Percentiles rank a stretch among this genome's conserved stretches.
Conservation (phyloP, 2,888 invertebrate genomes). For the Heterodera filipjevi region DNA sequence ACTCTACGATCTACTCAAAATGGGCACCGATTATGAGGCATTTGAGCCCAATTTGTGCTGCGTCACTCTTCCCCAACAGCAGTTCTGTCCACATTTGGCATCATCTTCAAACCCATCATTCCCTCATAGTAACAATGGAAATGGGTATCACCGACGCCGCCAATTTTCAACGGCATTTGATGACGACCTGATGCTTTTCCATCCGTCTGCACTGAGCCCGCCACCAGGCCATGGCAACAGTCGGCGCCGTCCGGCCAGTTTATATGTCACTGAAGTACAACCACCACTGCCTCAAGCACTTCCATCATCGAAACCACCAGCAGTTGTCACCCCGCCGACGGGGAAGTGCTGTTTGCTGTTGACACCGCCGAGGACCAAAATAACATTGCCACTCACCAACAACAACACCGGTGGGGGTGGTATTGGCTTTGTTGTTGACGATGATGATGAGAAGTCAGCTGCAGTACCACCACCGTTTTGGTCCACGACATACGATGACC, state of each 20-base stretch:
- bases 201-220: not conserved
- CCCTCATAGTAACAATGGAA: too few relatives aligned
- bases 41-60: not conserved
- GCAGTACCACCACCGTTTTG: too few relatives aligned
- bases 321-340: not conserved
- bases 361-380: slow-evolving; percentile 11
- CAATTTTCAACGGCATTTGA: not conserved
- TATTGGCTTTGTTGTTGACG: not conserved
- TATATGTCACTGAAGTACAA: slow-evolving; percentile 3
- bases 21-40: not conserved
- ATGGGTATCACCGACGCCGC: too few relatives aligned
- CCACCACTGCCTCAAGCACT: not conserved
- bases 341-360: not conserved
- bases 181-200: not conserved
- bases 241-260: not conserved
- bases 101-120: not conserved
- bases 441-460: not conserved
- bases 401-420: not conserved
- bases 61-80: not conserved
- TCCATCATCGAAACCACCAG: not conserved
- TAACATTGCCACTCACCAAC: slow-evolving; percentile 1
- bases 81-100: not conserved
- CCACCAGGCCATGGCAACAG: not conserved
- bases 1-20: not conserved
- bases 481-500: not conserved